These are phyloP conservation scores for Anthopleura sola DNA, from an alignment of 64 coral and sea anemone species.

Conservation along the genomic window DNA sequence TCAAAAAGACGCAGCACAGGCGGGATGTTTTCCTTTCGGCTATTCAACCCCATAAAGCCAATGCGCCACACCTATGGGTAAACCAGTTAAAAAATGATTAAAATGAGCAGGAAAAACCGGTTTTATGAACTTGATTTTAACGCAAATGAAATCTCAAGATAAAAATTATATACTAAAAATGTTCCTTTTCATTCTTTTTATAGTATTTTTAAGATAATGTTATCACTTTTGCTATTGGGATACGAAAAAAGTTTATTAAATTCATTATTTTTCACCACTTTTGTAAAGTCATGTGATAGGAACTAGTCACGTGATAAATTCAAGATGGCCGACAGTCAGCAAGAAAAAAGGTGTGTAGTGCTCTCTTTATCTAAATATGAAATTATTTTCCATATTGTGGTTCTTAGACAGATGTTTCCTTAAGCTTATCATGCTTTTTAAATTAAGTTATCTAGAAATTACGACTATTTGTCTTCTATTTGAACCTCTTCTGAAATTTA, in stretches of 20 bases:
- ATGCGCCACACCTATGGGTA: conserved; percentile 59
- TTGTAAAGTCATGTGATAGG: background rate
- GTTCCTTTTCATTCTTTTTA: background rate
- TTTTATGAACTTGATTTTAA: background rate
- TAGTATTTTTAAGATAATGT: background rate
- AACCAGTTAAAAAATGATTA: conserved; percentile 13
- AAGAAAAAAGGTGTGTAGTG: background rate
- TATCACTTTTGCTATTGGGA: background rate
- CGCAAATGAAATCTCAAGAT: background rate
- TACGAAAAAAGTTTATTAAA: no score
- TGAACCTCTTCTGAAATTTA: no score
- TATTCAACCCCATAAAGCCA: conserved; percentile 56
- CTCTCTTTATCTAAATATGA: background rate
- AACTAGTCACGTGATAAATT: background rate
- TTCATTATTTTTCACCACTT: background rate
- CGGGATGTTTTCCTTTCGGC: conserved; percentile 36
- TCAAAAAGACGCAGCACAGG: conserved; percentile 45
- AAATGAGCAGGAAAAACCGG: conserved; percentile 2
- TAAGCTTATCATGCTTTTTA: background rate
- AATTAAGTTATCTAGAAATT: background rate
- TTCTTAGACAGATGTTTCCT: background rate
- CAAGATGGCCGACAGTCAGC: background rate
- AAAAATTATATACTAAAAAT: background rate
- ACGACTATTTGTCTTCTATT: background rate
- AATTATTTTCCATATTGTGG: background rate